Base-by-base conservation (phyloP, 2,797 vertebrate species). In the Bovichtus variegatus region DNA sequence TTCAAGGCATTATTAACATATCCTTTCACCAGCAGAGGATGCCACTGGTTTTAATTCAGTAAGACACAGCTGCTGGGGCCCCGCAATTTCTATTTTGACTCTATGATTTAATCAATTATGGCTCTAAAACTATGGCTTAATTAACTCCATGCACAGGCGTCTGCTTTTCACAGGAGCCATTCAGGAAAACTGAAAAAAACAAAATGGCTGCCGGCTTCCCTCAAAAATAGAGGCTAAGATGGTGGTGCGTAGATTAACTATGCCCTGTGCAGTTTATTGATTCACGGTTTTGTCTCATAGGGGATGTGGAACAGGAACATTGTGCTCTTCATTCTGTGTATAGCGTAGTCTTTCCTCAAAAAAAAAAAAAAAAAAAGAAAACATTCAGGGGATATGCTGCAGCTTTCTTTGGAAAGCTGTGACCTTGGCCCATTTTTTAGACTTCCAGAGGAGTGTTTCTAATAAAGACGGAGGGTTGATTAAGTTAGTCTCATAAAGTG, bases 21-120 rank as follows among this genome's bases (percentile, higher is more conserved):
- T 92, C 87, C 83, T 91, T 94, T 92, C 85, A 91, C 85, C 82
- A 84, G 83, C 87, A 81, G 85, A 93, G 90, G 92, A 92, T 92
- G 93, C 91, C 92, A 91, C 85, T 90, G 90, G 91, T 91, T 91
- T 89, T 87, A 89, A 93, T 93, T 90, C 89, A 89, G 87, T 62
- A 69, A 81, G 87, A 93, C 84, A 87, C 93, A 93, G 93, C 92
- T 95, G 94, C 88, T 67, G 84, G 87, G 88, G 89, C 87, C 83
- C 86, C 57, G 82, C 91, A 86, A 87, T 90, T 92, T 89, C 87
- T 93, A 92, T 94, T 94, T 93, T 92, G 91, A 91, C 87, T 88
- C 85, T 84, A 92, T 92, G 91, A 93, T 94, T 93, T 92, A 93
- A 94, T 95, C 93, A 94, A 94, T 93, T 93, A 94, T 85, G 84